Percentiles rank a stretch among this genome's conserved stretches.
phyloP scores from a whole-genome alignment of 2,888 invertebrate genomes.

The Mesochorus sp. region DNA sequence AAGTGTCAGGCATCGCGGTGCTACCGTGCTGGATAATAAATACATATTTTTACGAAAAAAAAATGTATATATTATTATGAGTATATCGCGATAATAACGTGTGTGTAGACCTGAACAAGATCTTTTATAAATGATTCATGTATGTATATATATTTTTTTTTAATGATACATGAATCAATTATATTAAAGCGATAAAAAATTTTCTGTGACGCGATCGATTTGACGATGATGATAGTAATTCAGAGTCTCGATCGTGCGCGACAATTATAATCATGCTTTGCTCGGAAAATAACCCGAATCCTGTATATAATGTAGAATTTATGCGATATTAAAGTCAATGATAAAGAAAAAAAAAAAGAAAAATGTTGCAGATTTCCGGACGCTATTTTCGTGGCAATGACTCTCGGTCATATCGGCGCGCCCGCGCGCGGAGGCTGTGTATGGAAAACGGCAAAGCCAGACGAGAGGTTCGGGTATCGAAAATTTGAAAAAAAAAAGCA shows the following conservation, averaged over 20 bases:
- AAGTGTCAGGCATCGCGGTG: neutral
- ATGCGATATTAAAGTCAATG: too few relatives aligned
- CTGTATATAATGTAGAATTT: too few relatives aligned
- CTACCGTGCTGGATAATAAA: neutral
- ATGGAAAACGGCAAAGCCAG: constrained; percentile 25
- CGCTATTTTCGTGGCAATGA: too few relatives aligned
- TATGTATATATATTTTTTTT: too few relatives aligned
- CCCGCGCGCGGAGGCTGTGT: neutral
- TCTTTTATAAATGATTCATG: neutral
- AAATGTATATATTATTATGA: too few relatives aligned
- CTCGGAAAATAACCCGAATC: too few relatives aligned
- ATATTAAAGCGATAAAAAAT: neutral
- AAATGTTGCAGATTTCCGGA: neutral
- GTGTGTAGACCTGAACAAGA: neutral
- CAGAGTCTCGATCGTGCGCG: neutral
- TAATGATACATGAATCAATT: neutral
- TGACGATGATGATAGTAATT: neutral
- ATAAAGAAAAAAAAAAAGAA: neutral
- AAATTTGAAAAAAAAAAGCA: constrained; percentile 73
- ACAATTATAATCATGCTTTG: neutral
- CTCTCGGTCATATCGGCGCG: too few relatives aligned
- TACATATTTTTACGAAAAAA: neutral
- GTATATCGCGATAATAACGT: neutral
- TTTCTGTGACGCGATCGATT: neutral
- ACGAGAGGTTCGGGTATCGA: constrained; percentile 70